Evolutionary conservation across 2,888 invertebrate genomes (phyloP), one percentile per base, ranked within the genome.

Genomic region (Orgyia antiqua): DNA sequence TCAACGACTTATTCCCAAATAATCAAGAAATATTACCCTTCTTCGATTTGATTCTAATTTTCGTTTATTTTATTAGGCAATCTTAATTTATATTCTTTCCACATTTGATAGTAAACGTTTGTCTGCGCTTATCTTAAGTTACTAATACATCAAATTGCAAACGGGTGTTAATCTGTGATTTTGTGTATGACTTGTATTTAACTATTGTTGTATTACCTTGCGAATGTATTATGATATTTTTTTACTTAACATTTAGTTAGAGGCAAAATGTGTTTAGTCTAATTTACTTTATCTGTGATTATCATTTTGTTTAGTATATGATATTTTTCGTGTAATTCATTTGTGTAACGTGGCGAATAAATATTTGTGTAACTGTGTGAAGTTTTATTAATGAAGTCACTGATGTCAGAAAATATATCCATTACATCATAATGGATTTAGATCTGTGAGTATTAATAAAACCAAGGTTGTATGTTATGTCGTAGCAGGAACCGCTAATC

Each of bases 271-370:
- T 31, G 49, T 49, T 51, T 44, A 50, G 56, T 49, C 56, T 63
- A 64, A 67, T 70, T 67, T 80, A 76, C 75, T 74, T 66, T 68
- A 70, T 76, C 83, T 84, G 83, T 84, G 83, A 84, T 83, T 78
- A 67, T n/a, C n/a, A n/a, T 62, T 73, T 72, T 59, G 45, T 68
- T 68, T 75, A 74, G 71, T 64, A 63, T 75, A 74, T 71, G 64
- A 63, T 73, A 60, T 58, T 65, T 68, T 60, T 60, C 66, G 60
- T 75, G 68, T 72, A 69, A 70, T 67, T 71, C 68, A 70, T 76
- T n/a, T 4, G 68, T 73, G 73, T 74, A 75, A 15, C 67, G 71
- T 75, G 68, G 63, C 64, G 61, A 78, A 78, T 80, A 82, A 79
- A 52, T 45, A 75, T 71, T 75, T 82, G 78, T 83, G 75, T 75